Evolutionary conservation across 2,888 invertebrate species (phyloP), one percentile per base, ranked within the genome.

Genomic region (Aelia acuminata): DNA sequence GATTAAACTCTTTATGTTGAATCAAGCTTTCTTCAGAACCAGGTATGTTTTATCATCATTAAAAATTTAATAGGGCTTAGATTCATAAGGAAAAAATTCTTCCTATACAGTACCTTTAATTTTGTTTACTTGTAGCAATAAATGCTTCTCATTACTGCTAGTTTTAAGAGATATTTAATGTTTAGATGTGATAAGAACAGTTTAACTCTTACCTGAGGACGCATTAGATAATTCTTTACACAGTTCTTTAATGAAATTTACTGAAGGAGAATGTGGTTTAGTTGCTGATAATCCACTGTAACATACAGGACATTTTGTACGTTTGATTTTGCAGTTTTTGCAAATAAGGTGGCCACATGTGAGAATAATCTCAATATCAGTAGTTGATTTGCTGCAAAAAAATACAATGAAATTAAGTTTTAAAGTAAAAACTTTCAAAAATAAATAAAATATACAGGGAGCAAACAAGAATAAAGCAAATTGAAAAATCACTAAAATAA

Each of bases 231-330:
- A 43, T 47, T 80, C 80, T 43, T 80, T 80, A 39, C 13, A 20
- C 11, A 80, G 39, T 35, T 80, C 80, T 35, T 80, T 15, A n/a
- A 80, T 80, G 80, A 80, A 80, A n/a, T 80, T 80, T 80, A 80
- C n/a, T 3, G 80, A 80, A n/a, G 80, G 80, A 43, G 43, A 80
- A 39, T 43, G 15, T 11, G 3, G 1, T 15, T n/a, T 80, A 35
- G 80, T 47, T 13, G 43, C 22, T 22, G 80, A 39, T 80, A 80
- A 80, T n/a, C 43, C 43, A 43, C n/a, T 43, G n/a, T 10, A 80
- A 80, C 80, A 80, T 39, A 47, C 31, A n/a, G 80, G n/a, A n/a
- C 80, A 80, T 80, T 80, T 80, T 80, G 39, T 80, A 20, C 80
- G 43, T 43, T 80, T 47, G 5, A n/a, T 80, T 47, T 47, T 80